Conservation (phyloP, 92 coral and sea anemone genomes). For the Nematostella vectensis region DNA sequence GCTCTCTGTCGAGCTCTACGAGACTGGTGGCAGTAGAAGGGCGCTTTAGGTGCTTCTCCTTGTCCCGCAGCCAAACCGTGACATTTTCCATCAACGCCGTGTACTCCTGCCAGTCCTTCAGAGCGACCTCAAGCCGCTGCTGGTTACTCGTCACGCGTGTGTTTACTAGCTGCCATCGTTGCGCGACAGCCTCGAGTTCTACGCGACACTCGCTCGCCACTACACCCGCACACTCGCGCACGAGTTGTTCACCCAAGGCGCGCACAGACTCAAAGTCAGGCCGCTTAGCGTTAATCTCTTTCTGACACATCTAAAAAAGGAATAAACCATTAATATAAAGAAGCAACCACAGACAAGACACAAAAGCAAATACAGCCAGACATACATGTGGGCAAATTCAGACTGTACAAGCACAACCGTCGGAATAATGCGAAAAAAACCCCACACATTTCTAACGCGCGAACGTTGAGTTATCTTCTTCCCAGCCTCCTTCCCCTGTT, state of each 20-base stretch:
- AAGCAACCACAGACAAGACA: too few relatives aligned
- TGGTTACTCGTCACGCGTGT: constrained; percentile 79
- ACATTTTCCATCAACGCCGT: constrained; percentile 86
- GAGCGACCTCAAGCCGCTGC: constrained; percentile 74
- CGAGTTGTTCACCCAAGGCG: constrained; percentile 52
- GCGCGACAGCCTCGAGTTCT: constrained; percentile 51
- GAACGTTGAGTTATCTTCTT: background rate
- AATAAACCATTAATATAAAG: background rate
- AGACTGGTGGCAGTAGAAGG: constrained; percentile 52
- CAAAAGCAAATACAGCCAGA: background rate
- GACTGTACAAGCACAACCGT: too few relatives aligned
- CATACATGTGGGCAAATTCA: background rate
- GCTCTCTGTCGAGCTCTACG: constrained; percentile 70
- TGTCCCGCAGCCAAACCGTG: constrained; percentile 93
- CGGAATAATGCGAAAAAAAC: too few relatives aligned
- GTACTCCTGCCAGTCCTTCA: constrained; percentile 96
- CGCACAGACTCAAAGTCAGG: constrained; percentile 57
- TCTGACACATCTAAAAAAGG: constrained; percentile 73
- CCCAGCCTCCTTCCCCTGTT: background rate
- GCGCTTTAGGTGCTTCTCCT: constrained; percentile 57
- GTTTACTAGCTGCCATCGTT: constrained; percentile 69
- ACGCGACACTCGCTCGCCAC: constrained; percentile 47
- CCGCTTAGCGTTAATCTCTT: constrained; percentile 50
- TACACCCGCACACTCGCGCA: constrained; percentile 44
- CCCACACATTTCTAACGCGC: too few relatives aligned